Conservation (phyloP, 2,113 vertebrate species). For the Colistium nudipinnis region DNA sequence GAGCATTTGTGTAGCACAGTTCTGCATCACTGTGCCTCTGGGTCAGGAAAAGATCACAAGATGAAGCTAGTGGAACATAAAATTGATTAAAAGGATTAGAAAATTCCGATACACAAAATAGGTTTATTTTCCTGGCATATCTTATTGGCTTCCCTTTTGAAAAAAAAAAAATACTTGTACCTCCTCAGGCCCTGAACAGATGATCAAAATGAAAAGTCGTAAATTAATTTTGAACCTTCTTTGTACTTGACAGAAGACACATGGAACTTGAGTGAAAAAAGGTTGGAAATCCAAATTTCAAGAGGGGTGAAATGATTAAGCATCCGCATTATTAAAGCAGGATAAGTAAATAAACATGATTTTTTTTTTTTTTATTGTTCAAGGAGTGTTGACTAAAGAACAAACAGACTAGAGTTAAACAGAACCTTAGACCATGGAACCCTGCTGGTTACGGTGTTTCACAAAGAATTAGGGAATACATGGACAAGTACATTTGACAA, state of each 20-base stretch:
- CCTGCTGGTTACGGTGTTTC: conserved; percentile 36
- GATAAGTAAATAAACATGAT: background rate
- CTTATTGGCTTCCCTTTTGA: background rate
- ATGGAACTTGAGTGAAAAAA: background rate
- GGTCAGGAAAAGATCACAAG: background rate
- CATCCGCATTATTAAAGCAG: conserved; percentile 45
- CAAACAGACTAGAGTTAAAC: conserved; percentile 15
- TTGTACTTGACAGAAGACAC: background rate
- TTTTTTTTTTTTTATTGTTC: background rate
- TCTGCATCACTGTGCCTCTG: too few species aligned
- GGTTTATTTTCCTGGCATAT: conserved; percentile 11
- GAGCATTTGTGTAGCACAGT: background rate
- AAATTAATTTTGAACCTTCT: background rate
- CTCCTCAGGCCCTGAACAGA: background rate
- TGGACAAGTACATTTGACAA: conserved; percentile 40
- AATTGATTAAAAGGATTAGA: too few species aligned
- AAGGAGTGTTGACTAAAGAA: background rate
- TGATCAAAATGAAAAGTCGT: background rate
- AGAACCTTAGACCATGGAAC: conserved; percentile 31
- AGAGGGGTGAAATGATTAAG: conserved; percentile 34
- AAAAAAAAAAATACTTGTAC: background rate
- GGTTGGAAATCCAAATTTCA: background rate
- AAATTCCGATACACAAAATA: conserved; percentile 3
- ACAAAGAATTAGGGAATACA: conserved; percentile 39
- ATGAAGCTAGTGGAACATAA: background rate